Base-by-base conservation (phyloP, 2,113 vertebrate species). In the Tetrax tetrax region DNA sequence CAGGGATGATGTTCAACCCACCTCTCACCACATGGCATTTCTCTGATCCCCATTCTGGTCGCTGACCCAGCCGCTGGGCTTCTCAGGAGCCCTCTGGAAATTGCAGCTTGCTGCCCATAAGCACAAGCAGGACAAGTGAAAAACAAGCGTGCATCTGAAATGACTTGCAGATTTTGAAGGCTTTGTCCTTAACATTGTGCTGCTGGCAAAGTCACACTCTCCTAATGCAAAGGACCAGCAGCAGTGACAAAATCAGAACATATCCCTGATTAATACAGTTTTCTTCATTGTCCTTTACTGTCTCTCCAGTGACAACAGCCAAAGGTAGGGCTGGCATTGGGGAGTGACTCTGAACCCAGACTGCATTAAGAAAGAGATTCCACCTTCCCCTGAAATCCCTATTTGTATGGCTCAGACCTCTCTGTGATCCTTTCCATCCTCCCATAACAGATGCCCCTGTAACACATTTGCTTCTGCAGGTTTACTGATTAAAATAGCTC, bases 131-230 rank as follows among this genome's bases (percentile, higher is more conserved):
- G 47, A 68, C 76, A 77, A 81, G 59, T 8, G 23, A 7, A 75
- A 71, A 87, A 48, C 37, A 83, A 69, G 12, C 0, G 10, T 63
- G 29, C 15, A 21, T 16, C 3, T 6, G 24, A 88, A 57, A 38
- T 65, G 33, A 64, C 64, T 89, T 64, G 45, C n/a, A 72, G 47
- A 60, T 66, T 74, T 80, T 23, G 48, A 35, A 92, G 50, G 51
- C 35, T 81, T 79, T 6, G 4, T 61, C 51, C 81, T 83, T 65
- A 57, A 37, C 0, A 0, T 17, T 22, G 69, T 54, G 87, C 89
- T 93, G 53, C 82, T 87, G 78, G 83, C 93, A 93, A 92, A 85
- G 84, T 83, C 95, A 87, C 54, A 3, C 21, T 54, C 61, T 56
- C 37, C 41, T 76, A 63, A 77, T 47, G 81, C 59, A 72, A 63